Base-by-base conservation (phyloP, 2,113 vertebrate genomes). In the Cichladusa arquata region DNA sequence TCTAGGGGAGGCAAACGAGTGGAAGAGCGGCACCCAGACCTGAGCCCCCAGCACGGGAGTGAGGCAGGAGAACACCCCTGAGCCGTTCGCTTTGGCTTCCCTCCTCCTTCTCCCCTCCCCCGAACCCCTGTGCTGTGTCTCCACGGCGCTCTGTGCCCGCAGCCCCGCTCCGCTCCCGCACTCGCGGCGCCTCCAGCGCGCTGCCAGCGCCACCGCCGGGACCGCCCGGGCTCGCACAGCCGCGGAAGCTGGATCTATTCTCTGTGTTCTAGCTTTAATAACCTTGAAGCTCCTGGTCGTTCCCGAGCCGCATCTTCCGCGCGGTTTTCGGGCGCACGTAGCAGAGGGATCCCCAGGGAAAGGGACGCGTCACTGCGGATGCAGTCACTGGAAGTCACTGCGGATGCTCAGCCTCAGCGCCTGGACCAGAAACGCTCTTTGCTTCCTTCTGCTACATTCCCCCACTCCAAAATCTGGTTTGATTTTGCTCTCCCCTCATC, bases 231-330 rank as follows among this genome's bases (percentile, higher is more conserved):
- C 87, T 33, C 9, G 20, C 44, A 5, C 33, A 2, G 24, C 1
- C 2, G 0, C 5, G 2, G 5, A 15, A 25, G 5, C 5, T 0
- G 1, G 2, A 0, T 8, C 14, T 11, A 1, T 12, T 13, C 67
- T 4, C 19, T 2, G 40, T 7, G 14, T 6, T 4, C 44, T 2
- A 5, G 3, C 2, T 11, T 25, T 38, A 9, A n/a, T 1, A 1
- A 17, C 3, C 36, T 3, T 1, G 8, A 15, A 23, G 20, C 4
- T 23, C 26, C 48, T 9, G 0, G 3, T 5, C 20, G 0, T 17
- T 23, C 38, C 53, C 44, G 1, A 14, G 0, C 13, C 2, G 34
- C 44, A 0, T 4, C 13, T 25, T 3, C 48, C 42, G 40, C 40
- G 38, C 38, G 0, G 36, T 36, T 36, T 36, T 36, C 0, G 4